phyloP scores from a whole-genome alignment of 1,140 invertebrate genomes.

The Sipha flava region DNA sequence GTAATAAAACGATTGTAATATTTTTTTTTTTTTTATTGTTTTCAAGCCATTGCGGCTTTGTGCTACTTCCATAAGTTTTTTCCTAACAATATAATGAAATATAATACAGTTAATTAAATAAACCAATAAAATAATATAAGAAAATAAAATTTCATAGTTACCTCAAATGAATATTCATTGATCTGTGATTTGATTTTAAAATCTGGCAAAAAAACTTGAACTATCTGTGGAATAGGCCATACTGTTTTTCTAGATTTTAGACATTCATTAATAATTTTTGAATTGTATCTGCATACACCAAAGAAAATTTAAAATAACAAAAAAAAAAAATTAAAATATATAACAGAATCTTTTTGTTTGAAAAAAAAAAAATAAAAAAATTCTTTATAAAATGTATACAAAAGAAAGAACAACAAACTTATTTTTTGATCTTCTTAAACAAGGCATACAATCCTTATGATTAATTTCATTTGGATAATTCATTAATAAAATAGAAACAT shows the following conservation, averaged over 20 bases:
- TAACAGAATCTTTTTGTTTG: too few species aligned
- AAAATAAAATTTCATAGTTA: conserved; percentile 18
- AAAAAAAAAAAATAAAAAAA: too few species aligned
- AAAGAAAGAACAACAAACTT: neutral
- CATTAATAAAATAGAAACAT: neutral
- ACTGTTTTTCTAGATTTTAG: conserved; percentile 50
- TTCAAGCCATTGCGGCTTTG: too few species aligned
- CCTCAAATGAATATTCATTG: conserved; percentile 53
- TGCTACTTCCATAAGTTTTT: too few species aligned
- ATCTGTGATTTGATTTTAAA: conserved; percentile 59
- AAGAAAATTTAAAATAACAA: too few species aligned
- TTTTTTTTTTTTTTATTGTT: too few species aligned
- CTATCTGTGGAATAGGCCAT: conserved; percentile 64
- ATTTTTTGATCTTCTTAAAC: neutral
- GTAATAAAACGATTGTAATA: too few species aligned
- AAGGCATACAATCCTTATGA: neutral
- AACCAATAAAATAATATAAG: too few species aligned
- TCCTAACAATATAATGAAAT: too few species aligned
- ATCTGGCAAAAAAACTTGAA: conserved; percentile 71
- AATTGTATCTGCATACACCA: neutral
- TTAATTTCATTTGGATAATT: neutral
- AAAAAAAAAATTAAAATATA: too few species aligned
- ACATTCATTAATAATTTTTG: neutral
- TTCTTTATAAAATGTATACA: too few species aligned
- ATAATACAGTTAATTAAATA: too few species aligned